Evolutionary conservation across 64 coral and sea anemone species (phyloP).

Genomic region (Montipora capricornis): DNA sequence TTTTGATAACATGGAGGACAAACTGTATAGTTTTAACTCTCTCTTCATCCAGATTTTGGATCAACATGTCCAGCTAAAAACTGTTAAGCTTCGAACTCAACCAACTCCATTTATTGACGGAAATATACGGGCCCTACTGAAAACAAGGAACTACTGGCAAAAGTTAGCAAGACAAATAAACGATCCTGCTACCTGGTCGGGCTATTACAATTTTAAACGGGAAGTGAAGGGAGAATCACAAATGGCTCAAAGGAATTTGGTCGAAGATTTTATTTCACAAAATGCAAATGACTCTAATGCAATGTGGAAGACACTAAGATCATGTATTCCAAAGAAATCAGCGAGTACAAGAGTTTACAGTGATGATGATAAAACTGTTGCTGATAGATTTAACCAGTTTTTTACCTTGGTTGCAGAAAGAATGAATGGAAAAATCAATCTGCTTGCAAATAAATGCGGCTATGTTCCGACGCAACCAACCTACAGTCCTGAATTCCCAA

Average conservation of each 20-base stretch:
- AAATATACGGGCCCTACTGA: conserved; percentile 31
- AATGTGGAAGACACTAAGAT: conserved; percentile 75
- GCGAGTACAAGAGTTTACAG: not conserved
- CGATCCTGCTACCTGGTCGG: conserved; percentile 61
- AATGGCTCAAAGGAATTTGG: conserved; percentile 31
- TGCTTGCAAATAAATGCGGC: not conserved
- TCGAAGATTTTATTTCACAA: conserved; percentile 37
- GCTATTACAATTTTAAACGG: conserved; percentile 64
- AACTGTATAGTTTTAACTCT: conserved; percentile 31
- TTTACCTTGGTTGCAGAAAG: not conserved
- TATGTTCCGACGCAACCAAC: not conserved
- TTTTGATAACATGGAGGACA: conserved; percentile 50
- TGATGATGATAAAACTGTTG: conserved; percentile 15
- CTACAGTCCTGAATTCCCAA: not conserved
- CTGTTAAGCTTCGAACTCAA: not conserved
- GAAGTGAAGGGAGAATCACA: not conserved
- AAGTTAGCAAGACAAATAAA: conserved; percentile 64
- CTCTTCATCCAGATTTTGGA: conserved; percentile 52
- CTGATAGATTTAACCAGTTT: not conserved
- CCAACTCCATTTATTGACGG: not conserved
- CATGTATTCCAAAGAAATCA: conserved; percentile 65
- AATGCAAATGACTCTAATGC: conserved; percentile 43
- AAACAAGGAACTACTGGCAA: conserved; percentile 72
- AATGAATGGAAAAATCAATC: not conserved
- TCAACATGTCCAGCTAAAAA: too few species aligned